phyloP scores from a whole-genome alignment of 2,113 vertebrate genomes.

The Corydoras maculifer region DNA sequence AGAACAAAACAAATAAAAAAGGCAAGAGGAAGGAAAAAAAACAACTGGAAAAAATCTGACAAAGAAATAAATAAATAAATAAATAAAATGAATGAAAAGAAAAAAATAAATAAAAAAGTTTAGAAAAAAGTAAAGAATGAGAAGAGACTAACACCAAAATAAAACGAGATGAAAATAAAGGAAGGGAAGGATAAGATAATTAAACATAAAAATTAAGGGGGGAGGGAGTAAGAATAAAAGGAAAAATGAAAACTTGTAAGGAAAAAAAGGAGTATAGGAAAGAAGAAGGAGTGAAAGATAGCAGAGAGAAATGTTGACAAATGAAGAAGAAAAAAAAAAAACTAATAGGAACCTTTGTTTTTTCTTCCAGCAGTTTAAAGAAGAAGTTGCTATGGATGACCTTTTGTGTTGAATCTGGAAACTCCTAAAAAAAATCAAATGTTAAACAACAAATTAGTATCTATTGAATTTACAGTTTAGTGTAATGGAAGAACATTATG shows the following conservation, averaged over 20 bases:
- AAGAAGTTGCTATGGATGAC: accelerated
- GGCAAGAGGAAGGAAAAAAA: no score
- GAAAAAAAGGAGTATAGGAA: background rate
- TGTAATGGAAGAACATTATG: no score
- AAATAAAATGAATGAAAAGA: no score
- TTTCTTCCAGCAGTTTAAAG: slow-evolving; percentile 16
- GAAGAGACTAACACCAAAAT: no score
- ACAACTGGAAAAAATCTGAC: no score
- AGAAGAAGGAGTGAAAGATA: background rate
- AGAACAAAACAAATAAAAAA: no score
- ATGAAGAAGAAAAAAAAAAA: background rate
- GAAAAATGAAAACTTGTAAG: background rate
- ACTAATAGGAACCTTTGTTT: slow-evolving; percentile 50
- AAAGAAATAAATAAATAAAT: no score
- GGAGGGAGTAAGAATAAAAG: background rate
- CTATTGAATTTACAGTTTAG: no score
- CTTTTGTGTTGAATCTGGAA: background rate
- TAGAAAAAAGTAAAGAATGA: no score
- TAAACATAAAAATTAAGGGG: background rate
- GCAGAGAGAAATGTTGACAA: background rate
- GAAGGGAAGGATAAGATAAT: background rate
- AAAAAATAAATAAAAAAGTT: no score
- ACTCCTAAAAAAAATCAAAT: slow-evolving; percentile 38
- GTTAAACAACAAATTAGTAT: background rate
- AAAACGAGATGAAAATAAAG: no score